Evolutionary conservation across 2,888 invertebrate genomes (phyloP).

Genomic region (Clepsis dumicolana): DNA sequence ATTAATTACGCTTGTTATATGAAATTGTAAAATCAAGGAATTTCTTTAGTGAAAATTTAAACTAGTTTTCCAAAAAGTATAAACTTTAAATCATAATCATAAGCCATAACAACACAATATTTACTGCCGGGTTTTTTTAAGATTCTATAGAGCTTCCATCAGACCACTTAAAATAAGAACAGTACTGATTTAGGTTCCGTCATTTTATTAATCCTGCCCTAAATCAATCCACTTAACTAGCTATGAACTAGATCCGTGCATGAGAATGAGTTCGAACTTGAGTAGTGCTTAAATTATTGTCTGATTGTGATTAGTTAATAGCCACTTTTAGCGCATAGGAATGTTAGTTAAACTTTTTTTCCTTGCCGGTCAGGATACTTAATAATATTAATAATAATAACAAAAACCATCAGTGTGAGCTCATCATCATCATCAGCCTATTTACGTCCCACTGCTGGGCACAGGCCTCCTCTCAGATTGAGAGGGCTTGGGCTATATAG

Average conservation of each 20-base stretch:
- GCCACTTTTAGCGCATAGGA: background rate
- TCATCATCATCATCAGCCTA: background rate
- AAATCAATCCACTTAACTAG: background rate
- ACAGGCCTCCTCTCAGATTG: too few relatives aligned
- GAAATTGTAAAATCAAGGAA: too few relatives aligned
- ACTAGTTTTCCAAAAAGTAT: background rate
- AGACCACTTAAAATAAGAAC: background rate
- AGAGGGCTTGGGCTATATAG: too few relatives aligned
- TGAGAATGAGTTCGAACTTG: slow-evolving; percentile 1
- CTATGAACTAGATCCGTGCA: background rate
- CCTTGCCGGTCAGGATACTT: background rate
- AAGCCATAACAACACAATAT: too few relatives aligned
- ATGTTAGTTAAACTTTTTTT: background rate
- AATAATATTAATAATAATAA: background rate
- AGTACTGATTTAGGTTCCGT: background rate
- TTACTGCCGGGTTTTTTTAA: background rate
- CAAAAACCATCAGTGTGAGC: background rate
- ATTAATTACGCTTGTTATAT: too few relatives aligned
- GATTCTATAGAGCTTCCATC: background rate
- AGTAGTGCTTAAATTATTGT: background rate
- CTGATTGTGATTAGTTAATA: background rate
- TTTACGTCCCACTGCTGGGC: too few relatives aligned
- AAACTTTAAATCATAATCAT: background rate
- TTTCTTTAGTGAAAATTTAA: background rate
- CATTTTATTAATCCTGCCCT: background rate